Evolutionary conservation across 2,797 vertebrate genomes (phyloP).

Genomic region (Pseudotriccus pelzelni): DNA sequence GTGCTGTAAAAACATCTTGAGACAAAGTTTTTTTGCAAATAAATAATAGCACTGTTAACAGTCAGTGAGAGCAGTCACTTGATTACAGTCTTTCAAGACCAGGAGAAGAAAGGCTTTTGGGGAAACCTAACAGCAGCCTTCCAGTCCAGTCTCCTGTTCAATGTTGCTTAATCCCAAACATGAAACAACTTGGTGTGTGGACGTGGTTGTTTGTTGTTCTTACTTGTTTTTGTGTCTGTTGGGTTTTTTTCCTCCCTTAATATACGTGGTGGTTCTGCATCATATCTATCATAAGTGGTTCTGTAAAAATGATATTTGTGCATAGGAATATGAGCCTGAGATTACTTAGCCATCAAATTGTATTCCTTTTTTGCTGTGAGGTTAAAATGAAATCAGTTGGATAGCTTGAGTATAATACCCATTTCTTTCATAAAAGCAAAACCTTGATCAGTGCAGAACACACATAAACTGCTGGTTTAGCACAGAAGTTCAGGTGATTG

Average conservation of each 20-base stretch:
- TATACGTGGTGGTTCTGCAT: background rate
- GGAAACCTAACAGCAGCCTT: background rate
- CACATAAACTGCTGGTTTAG: background rate
- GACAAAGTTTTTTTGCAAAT: background rate
- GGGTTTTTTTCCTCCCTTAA: background rate
- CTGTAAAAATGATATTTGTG: background rate
- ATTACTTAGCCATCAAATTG: background rate
- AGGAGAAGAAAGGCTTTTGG: background rate
- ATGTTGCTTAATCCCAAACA: background rate
- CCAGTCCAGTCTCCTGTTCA: background rate
- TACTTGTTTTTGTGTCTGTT: background rate
- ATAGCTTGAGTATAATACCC: background rate
- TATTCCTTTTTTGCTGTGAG: background rate
- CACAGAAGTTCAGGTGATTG: background rate
- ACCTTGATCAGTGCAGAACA: background rate
- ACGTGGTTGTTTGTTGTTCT: background rate
- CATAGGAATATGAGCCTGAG: background rate
- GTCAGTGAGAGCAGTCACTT: background rate
- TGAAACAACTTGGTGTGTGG: background rate
- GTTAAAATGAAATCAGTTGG: background rate
- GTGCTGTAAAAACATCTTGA: background rate
- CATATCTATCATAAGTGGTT: background rate
- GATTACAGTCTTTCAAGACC: background rate
- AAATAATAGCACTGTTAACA: background rate
- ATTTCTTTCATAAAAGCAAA: background rate